Conservation (phyloP, 2,797 vertebrate species). For the Coreius guichenoti region DNA sequence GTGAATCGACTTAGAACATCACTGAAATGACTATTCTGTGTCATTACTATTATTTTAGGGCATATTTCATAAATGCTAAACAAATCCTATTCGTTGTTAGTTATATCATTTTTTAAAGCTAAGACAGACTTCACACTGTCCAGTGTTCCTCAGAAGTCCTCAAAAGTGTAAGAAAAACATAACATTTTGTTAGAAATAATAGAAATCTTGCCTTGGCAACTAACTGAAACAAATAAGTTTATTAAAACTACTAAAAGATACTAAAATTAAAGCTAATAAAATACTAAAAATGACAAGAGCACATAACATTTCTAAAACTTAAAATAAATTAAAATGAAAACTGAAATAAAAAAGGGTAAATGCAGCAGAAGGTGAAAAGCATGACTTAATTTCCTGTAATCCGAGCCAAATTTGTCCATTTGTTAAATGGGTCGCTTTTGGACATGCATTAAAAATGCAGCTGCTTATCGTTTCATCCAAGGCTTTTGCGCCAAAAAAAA, state of each 20-base stretch:
- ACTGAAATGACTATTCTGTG: background rate
- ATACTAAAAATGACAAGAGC: no score
- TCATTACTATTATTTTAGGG: background rate
- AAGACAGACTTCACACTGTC: background rate
- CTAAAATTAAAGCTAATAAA: background rate
- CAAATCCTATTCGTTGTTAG: background rate
- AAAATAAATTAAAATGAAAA: background rate
- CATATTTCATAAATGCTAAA: background rate
- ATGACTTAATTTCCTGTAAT: background rate
- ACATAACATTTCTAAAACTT: background rate
- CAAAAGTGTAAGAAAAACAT: background rate
- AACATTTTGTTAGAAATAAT: background rate
- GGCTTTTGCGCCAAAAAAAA: background rate
- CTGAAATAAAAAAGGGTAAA: background rate
- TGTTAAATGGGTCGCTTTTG: background rate
- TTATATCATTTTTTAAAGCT: background rate
- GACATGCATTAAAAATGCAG: background rate
- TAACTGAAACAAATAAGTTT: background rate
- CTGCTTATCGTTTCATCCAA: constrained; percentile 16
- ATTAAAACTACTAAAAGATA: background rate
- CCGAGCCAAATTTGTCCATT: background rate
- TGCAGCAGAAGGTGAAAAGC: background rate
- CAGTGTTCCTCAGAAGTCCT: background rate
- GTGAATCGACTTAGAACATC: background rate
- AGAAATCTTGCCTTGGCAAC: no score